Evolutionary conservation across 1,140 invertebrate species (phyloP).

Genomic region (Pararge aegeria): DNA sequence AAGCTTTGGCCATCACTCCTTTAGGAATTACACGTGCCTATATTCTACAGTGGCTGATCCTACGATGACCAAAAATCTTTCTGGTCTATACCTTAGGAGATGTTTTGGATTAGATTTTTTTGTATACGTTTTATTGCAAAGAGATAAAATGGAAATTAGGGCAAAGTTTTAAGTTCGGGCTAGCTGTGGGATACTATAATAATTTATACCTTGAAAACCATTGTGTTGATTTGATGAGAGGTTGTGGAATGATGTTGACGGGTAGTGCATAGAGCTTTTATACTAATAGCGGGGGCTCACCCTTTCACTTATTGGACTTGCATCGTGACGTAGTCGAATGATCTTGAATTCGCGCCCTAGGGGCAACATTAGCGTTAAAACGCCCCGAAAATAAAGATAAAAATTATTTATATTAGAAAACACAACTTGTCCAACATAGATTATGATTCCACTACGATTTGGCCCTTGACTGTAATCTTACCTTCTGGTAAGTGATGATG

Average conservation of each 20-base stretch:
- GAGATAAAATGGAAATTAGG: too few species aligned
- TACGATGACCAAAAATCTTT: too few species aligned
- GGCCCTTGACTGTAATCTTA: too few species aligned
- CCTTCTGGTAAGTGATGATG: too few species aligned
- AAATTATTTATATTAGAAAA: not conserved
- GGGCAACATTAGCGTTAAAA: constrained; percentile 15
- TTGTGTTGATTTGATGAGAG: constrained; percentile 48
- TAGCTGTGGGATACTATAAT: not conserved
- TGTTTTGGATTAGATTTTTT: too few species aligned
- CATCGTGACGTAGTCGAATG: constrained; percentile 37
- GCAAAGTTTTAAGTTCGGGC: not conserved
- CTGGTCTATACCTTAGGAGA: too few species aligned
- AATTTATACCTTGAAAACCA: constrained; percentile 67
- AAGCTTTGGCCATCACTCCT: too few species aligned
- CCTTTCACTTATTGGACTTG: constrained; percentile 60
- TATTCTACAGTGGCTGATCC: too few species aligned
- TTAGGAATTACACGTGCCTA: too few species aligned
- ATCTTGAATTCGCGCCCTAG: constrained; percentile 54
- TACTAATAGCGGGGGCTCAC: constrained; percentile 57
- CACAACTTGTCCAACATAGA: too few species aligned
- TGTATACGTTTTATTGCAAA: too few species aligned
- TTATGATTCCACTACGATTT: too few species aligned
- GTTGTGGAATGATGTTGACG: constrained; percentile 62
- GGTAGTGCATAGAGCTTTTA: constrained; percentile 61
- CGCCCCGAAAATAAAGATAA: constrained; percentile 2